A percentile compares a stretch with the other conserved stretches of the same genome.
Conservation (phyloP, 2,888 invertebrate genomes). For the Meandrusa payeni region DNA sequence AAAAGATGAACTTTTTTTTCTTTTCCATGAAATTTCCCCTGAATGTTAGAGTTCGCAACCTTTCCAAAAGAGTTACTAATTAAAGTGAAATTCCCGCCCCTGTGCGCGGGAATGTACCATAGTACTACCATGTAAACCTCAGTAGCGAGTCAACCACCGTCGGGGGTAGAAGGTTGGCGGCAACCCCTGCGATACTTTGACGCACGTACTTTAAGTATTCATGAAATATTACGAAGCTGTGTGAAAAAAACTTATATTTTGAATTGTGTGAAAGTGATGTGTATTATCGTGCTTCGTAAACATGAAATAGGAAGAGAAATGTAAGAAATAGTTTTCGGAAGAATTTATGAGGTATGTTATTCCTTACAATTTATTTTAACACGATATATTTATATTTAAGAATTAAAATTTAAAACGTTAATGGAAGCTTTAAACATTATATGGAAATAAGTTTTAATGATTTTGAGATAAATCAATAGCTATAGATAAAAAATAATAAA, state of each 20-base stretch:
- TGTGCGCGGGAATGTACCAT: background rate
- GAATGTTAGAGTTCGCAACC: constrained; percentile 15
- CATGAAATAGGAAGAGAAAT: too few relatives aligned
- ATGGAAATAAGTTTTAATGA: too few relatives aligned
- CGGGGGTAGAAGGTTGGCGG: background rate
- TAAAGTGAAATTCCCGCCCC: background rate
- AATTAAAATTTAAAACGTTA: too few relatives aligned
- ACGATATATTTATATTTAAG: too few relatives aligned
- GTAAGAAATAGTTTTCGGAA: too few relatives aligned
- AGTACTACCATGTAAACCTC: background rate
- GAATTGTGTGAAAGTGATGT: background rate
- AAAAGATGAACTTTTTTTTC: background rate
- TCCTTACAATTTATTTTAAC: too few relatives aligned
- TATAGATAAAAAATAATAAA: too few relatives aligned
- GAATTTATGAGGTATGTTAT: too few relatives aligned
- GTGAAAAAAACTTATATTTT: background rate
- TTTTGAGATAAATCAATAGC: too few relatives aligned
- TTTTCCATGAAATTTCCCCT: background rate
- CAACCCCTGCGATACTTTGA: background rate
- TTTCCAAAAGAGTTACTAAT: constrained; percentile 14
- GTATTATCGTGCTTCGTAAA: too few relatives aligned
- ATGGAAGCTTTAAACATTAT: too few relatives aligned
- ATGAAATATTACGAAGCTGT: background rate
- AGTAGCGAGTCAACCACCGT: constrained; percentile 10
- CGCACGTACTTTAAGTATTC: background rate